Evolutionary conservation across 2,113 vertebrate species (phyloP), one percentile per base, ranked within the genome.

Genomic region (Ammodytes marinus): DNA sequence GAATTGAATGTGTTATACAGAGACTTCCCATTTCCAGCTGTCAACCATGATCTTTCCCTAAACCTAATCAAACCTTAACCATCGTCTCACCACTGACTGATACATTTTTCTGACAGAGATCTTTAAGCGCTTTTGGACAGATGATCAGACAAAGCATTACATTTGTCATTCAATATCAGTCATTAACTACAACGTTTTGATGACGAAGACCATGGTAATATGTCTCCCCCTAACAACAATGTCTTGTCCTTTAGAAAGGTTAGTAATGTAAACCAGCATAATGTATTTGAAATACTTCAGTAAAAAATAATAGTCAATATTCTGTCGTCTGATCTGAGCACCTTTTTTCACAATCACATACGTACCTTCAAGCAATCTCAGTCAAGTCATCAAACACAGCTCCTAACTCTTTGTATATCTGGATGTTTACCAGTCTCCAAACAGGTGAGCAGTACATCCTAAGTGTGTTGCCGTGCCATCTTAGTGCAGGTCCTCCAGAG

Each of bases 401-500:
- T 55, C 6, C 13, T 12, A 42, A 58, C 17, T 14, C 12, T 67
- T 39, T 58, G 2, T 19, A 42, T 17, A 6, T 43, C 49, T 54
- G n/a, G 5, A 35, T 63, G 27, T 27, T 1, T 27, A 27, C 27
- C 27, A 27, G 27, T 35, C 45, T 60, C 19, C 15, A 11, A 42
- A 83, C 27, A 17, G 11, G 8, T 10, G 12, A 52, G 45, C 19
- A 53, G 46, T 43, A 64, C 74, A 54, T 42, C 49, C 13, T 64
- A 39, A 53, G 43, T 65, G 19, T 66, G 57, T 69, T 69, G 27
- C 27, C 27, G 14, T 47, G 46, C 40, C 66, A 63, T 27, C n/a
- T 54, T 79, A 64, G 15, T 35, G 77, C 70, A 54, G 50, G 50
- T 79, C 81, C 74, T 68, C 19, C 43, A 73, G 72, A 80, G 42